Base-by-base conservation (phyloP, 2,113 vertebrate species). In the Microcebus jonahi region DNA sequence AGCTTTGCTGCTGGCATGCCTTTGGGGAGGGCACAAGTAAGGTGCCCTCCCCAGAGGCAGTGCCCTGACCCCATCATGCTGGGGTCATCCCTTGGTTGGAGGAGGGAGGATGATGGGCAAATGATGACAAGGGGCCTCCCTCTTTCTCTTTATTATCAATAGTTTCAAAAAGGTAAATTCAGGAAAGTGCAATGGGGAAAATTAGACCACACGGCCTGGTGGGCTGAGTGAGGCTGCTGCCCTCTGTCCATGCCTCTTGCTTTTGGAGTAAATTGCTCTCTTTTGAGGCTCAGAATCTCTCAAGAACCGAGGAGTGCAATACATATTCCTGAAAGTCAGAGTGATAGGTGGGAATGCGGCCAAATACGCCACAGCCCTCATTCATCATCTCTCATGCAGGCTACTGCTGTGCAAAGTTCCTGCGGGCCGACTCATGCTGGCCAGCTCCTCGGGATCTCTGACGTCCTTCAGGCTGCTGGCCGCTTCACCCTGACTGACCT, bases 271-370 rank as follows among this genome's bases (percentile, higher is more conserved):
- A 25, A 70, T 77, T 27, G 21, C 31, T 92, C 36, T 82, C 20
- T 90, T n/a, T 20, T 2, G 48, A 95, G 70, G 39, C 68, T 90
- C 88, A 21, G 68, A 48, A 36, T 92, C 67, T 67, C 83, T 50
- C 39, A 53, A 79, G 86, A 88, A 61, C 27, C 0, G 15, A 92
- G 70, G 55, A 92, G 20, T 8, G 5, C 13, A 29, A 39, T 82
- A 76, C 31, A 23, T 61, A 87, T 93, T 95, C 86, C 86, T 91
- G 92, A 79, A 95, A 95, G 89, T 95, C 79, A 70, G 65, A 42
- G 77, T 71, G 91, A 68, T 12, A 75, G 45, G 57, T 86, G 73
- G 90, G 93, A 95, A 73, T 63, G 48, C 36, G 48, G 79, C 65
- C 95, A 96, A 55, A 71, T 5, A 48, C 23, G 71, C 88, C 53